Evolutionary conservation across 2,113 vertebrate genomes (phyloP).

Genomic region (Indicator indicator): DNA sequence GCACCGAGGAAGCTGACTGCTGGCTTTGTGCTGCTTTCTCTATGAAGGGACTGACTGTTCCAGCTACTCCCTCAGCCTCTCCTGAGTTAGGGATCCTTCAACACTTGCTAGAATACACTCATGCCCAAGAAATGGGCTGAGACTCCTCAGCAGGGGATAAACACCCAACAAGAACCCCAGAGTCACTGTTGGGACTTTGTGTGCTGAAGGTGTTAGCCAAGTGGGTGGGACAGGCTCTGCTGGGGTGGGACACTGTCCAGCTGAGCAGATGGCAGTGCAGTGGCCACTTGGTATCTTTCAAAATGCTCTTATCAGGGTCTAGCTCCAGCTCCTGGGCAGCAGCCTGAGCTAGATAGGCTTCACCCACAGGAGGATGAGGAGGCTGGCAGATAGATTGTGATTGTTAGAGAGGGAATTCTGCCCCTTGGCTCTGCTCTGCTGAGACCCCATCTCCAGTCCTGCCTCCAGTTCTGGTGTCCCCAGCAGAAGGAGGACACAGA

Average conservation of each 20-base stretch:
- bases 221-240: slow-evolving; percentile 34
- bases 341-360: neutral
- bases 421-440: too few species aligned
- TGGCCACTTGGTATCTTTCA: neutral
- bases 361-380: neutral
- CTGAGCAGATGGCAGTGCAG: slow-evolving; percentile 39
- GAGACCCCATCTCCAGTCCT: too few species aligned
- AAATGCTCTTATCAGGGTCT: slow-evolving; percentile 34
- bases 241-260: slow-evolving; percentile 36
- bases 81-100: neutral
- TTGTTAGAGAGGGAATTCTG: neutral
- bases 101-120: neutral
- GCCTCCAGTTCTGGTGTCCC: too few species aligned
- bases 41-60: neutral
- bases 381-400: neutral
- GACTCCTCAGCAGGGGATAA: neutral
- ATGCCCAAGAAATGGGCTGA: neutral
- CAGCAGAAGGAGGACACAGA: too few species aligned
- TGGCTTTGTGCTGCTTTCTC: neutral
- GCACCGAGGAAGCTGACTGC: neutral
- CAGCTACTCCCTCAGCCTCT: neutral
- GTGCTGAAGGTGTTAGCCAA: neutral
- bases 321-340: slow-evolving; percentile 12
- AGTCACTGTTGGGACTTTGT: neutral
- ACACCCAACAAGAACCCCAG: neutral